These are phyloP conservation scores for Drosophila baimaii DNA, from an alignment of 1,140 invertebrate genomes.

Conservation along the genomic window DNA sequence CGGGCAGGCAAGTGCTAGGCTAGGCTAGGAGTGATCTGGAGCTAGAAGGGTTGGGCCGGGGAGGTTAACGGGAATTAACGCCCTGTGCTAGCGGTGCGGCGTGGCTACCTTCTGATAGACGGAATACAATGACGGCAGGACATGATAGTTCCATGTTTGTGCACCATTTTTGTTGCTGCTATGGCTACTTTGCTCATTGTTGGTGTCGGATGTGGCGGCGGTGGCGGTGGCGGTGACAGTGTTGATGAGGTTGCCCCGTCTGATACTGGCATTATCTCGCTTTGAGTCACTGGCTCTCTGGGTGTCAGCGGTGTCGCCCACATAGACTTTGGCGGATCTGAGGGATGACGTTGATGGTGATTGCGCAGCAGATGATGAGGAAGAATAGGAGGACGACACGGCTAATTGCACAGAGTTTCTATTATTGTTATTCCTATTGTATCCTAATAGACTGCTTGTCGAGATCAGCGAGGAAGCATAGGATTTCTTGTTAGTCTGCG, in stretches of 20 bases:
- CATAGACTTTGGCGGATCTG: conserved; percentile 74
- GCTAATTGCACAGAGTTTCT: conserved; percentile 78
- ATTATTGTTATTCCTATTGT: conserved; percentile 75
- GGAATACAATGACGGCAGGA: conserved; percentile 92
- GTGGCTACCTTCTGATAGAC: conserved; percentile 91
- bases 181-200: conserved; percentile 57
- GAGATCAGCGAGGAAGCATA: conserved; percentile 84
- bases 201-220: conserved; percentile 68
- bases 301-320: conserved; percentile 76
- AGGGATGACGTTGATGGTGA: conserved; percentile 72
- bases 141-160: conserved; percentile 92
- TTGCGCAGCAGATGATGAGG: conserved; percentile 65
- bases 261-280: conserved; percentile 47
- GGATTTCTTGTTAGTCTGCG: conserved; percentile 84
- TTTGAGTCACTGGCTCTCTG: conserved; percentile 39
- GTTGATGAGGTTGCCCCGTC: conserved; percentile 64
- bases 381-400: conserved; percentile 59
- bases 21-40: conserved; percentile 8
- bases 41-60: conserved; percentile 9
- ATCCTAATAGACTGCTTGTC: conserved; percentile 84
- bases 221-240: conserved; percentile 72
- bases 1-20: conserved; percentile 13
- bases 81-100: conserved; percentile 25
- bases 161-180: conserved; percentile 84
- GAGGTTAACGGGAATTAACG: conserved; percentile 10